Base-by-base conservation (phyloP, 2,888 invertebrate genomes). In the Pseudococcus longispinus region DNA sequence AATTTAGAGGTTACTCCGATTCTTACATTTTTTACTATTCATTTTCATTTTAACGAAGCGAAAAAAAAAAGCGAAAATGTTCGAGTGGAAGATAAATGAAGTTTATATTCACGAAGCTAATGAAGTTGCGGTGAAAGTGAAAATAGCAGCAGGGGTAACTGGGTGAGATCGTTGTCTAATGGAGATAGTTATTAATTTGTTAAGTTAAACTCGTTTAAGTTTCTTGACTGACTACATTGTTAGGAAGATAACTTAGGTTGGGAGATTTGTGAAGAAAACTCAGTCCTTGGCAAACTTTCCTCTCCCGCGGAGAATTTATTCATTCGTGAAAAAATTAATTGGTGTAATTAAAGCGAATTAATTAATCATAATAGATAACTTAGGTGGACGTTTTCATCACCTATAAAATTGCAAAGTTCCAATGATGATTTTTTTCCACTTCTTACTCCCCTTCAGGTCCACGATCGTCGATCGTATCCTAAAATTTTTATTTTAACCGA, bases 241-340 rank as follows among this genome's bases (percentile, higher is more conserved):
- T 83, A 46, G 29, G 51, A 46, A 83, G 82, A 83, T 29, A 83
- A 51, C 44, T 44, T 83, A 20, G 23, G 23, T 44, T 42, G 44
- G 83, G n/a, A 83, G 83, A 46, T 42, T 42, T 29, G 29, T 44
- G 29, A 83, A 83, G 51, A 83, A 51, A 83, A 83, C 26, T 55
- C 51, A 83, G 18, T 29, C n/a, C 51, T 44, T 29, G 51, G 51
- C 26, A 51, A 83, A 51, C 44, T 83, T 83, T 83, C 51, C 83
- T 44, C 20, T n/a, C 44, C 51, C 29, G 18, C 20, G 5, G 37
- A 42, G 29, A 44, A 83, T 83, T 83, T 83, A 29, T 83, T 83
- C 44, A 51, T 83, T 46, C n/a, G 83, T n/a, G 83, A 83, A 46
- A 83, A 83, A 46, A 83, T 83, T 83, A 83, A 83, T 83, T 83